Evolutionary conservation across 2,113 vertebrate species (phyloP), one percentile per base, ranked within the genome.

Genomic region (Beaufortia kweichowensis): DNA sequence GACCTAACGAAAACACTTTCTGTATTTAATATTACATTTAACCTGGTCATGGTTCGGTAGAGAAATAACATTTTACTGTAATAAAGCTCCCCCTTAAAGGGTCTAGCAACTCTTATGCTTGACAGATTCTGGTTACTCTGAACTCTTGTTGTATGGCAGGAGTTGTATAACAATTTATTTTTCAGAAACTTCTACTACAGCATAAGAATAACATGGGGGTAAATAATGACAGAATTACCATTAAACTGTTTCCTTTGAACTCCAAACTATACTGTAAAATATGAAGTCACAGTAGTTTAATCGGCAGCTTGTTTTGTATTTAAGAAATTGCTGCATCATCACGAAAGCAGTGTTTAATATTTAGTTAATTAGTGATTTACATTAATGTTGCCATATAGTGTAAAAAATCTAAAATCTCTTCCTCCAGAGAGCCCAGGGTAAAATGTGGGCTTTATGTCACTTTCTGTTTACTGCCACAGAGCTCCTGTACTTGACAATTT

Each of bases 401-500:
- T 73, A 61, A 28, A 59, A 65, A 76, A 48, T 66, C 23, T 48
- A 41, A 67, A 74, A 87, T 91, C 90, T 89, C 89, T 89, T 71
- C 85, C 86, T 92, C 79, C 86, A 48, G 62, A 76, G 43, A 35
- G 24, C 72, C 73, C 71, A 65, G 67, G 75, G 83, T 59, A 61
- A 88, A 89, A 77, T 76, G 23, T 77, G 60, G 86, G 82, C 80
- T 85, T 82, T 79, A 29, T 62, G 79, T 73, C 87, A 83, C 89
- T 91, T 90, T 90, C 90, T 92, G 94, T 95, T 94, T 93, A 94
- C 93, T 65, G 87, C 86, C 92, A 89, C 76, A 74, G 86, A 84
- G 75, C 90, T 91, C 90, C 88, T 84, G 84, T 92, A 90, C 91
- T 81, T 93, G 92, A 95, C 91, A 90, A 76, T 87, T 78, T 92